phyloP scores from a whole-genome alignment of 2,113 vertebrate species.

The Platysteira castanea region DNA sequence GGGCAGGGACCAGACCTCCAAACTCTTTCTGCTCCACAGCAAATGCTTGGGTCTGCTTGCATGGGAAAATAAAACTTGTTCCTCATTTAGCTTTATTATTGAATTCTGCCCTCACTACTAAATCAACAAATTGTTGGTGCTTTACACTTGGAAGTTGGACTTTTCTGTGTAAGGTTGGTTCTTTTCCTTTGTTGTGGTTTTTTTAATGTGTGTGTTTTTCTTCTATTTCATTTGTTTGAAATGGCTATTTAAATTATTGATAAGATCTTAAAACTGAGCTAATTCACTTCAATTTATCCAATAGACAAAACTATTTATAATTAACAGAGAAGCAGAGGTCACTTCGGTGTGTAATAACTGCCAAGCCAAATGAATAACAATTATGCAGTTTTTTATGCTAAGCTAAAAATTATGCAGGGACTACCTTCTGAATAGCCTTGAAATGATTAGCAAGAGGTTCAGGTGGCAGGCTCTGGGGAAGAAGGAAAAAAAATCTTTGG shows the following conservation, averaged over 20 bases:
- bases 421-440: not conserved
- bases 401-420: constrained; percentile 34
- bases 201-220: not conserved
- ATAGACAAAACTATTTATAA: constrained; percentile 72
- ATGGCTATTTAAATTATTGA: constrained; percentile 68
- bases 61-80: not conserved
- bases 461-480: not conserved
- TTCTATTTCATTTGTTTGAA: constrained; percentile 30
- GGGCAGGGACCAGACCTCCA: not conserved
- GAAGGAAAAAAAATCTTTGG: not conserved
- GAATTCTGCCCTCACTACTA: not conserved
- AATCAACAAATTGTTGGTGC: not conserved
- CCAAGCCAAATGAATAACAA: constrained; percentile 40
- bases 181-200: not conserved
- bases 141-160: not conserved
- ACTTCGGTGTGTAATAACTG: not conserved
- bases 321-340: constrained; percentile 71
- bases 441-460: constrained; percentile 24
- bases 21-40: constrained; percentile 10
- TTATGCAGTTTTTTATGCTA: constrained; percentile 14
- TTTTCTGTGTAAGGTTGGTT: not conserved
- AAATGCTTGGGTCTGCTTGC: not conserved
- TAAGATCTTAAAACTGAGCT: constrained; percentile 61
- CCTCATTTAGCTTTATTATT: not conserved
- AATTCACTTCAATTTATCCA: constrained; percentile 65